phyloP scores from a whole-genome alignment of 2,113 vertebrate genomes.

The Delphinapterus leucas region DNA sequence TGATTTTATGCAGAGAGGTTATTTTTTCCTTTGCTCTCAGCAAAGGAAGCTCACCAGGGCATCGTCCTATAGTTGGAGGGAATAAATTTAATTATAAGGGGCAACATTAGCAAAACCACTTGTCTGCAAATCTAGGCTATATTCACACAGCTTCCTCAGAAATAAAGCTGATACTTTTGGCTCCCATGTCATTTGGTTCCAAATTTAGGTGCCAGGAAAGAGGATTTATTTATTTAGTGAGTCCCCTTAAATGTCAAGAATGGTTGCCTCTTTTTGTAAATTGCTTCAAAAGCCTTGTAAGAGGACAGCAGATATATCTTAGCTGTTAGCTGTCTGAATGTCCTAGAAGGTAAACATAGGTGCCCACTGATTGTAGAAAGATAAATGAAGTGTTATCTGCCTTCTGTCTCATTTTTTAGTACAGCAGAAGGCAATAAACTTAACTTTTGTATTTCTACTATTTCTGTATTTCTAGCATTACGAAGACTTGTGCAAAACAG shows the following conservation, averaged over 20 bases:
- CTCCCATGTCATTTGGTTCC: neutral
- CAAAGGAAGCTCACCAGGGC: neutral
- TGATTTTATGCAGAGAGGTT: neutral
- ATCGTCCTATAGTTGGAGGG: neutral
- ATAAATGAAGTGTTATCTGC: neutral
- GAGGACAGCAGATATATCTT: neutral
- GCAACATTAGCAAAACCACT: neutral
- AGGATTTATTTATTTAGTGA: neutral
- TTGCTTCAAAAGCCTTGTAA: neutral
- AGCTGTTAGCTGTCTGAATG: neutral
- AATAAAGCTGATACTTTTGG: neutral
- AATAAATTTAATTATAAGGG: neutral
- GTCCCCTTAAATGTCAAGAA: neutral
- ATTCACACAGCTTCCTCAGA: neutral
- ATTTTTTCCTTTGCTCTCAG: neutral
- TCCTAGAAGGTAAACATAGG: neutral
- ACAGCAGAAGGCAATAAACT: neutral
- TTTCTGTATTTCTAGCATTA: neutral
- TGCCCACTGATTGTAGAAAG: neutral
- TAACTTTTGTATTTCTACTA: neutral
- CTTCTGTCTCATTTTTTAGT: neutral
- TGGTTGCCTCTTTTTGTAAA: neutral
- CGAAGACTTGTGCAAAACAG: neutral
- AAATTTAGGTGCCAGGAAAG: neutral
- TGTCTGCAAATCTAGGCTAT: neutral